Evolutionary conservation across 2,797 vertebrate species (phyloP), one percentile per base, ranked within the genome.

Genomic region (Decapterus maruadsi): DNA sequence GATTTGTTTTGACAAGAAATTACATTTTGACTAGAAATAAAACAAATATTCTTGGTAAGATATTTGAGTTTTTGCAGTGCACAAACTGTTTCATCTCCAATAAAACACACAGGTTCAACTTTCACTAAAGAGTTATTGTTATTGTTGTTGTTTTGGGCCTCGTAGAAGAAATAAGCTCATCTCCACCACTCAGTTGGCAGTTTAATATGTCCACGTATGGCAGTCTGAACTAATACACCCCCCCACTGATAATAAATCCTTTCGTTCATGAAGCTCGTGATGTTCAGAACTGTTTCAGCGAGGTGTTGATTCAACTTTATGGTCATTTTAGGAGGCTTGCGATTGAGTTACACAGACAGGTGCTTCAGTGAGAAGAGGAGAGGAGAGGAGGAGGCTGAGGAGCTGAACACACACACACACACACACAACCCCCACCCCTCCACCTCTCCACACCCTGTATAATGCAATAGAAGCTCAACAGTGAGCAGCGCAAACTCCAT

Each of bases 101-200:
- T 77, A n/a, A 69, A 78, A 65, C 29, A 68, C 7, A 7, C 6
- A 31, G 36, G 16, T 53, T n/a, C 34, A 45, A 34, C 31, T 34
- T 34, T 34, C 31, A 34, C 31, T 31, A 6, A 13, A 31, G 22
- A 34, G 31, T 6, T 34, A 4, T 34, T 5, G 31, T 34, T 34
- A 6, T 34, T 34, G 31, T 34, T 34, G 31, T 34, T 34, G 31
- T 34, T 62, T 72, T 60, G 53, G 59, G 63, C 54, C 57, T 72
- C 60, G 67, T 54, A 51, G 71, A 80, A 26, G 26, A 71, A 77
- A 83, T 43, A 51, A 68, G 59, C 75, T 72, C 64, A 79, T 72
- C 72, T 65, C 58, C 64, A 70, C 50, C 70, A 36, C 54, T 55
- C 54, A 55, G 12, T 7, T 54, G 20, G 22, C 51, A 26, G 51